Evolutionary conservation across 1,140 invertebrate genomes (phyloP).

Genomic region (Drosophila bocki): DNA sequence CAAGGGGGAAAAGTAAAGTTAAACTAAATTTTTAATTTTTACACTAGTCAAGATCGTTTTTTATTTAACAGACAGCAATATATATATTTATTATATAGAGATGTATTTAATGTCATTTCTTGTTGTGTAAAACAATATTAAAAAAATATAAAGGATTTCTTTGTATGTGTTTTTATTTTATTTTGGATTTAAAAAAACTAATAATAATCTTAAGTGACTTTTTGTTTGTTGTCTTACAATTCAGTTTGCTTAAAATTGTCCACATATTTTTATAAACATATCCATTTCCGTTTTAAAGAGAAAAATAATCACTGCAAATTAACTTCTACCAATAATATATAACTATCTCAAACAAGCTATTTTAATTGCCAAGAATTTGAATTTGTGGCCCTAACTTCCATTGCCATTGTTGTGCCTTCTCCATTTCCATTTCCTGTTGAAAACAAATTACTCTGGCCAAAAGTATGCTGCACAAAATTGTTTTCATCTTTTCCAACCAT

Average conservation of each 20-base stretch:
- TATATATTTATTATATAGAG: too few relatives aligned
- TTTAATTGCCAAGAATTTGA: slow-evolving; percentile 8
- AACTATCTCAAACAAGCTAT: neutral
- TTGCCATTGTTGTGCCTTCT: neutral
- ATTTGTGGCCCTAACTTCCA: neutral
- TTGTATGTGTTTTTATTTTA: too few relatives aligned
- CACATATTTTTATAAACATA: neutral
- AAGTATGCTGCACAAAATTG: slow-evolving; percentile 27
- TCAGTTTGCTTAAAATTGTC: neutral
- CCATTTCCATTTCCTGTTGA: slow-evolving; percentile 2
- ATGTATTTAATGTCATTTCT: too few relatives aligned
- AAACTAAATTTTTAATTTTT: neutral
- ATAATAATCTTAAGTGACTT: neutral
- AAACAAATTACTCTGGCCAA: slow-evolving; percentile 12
- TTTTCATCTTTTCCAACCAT: slow-evolving; percentile 32
- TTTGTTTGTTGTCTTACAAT: too few relatives aligned
- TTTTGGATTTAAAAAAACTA: too few relatives aligned
- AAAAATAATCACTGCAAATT: neutral
- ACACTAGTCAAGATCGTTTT: too few relatives aligned
- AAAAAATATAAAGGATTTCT: too few relatives aligned
- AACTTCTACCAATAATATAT: neutral
- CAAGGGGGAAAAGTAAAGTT: slow-evolving; percentile 5
- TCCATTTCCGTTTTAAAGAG: too few relatives aligned
- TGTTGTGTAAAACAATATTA: too few relatives aligned
- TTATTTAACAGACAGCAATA: too few relatives aligned